Conservation (phyloP, 37 sponge, comb jelly and placozoan genomes). For the Theonella swinhoei region DNA sequence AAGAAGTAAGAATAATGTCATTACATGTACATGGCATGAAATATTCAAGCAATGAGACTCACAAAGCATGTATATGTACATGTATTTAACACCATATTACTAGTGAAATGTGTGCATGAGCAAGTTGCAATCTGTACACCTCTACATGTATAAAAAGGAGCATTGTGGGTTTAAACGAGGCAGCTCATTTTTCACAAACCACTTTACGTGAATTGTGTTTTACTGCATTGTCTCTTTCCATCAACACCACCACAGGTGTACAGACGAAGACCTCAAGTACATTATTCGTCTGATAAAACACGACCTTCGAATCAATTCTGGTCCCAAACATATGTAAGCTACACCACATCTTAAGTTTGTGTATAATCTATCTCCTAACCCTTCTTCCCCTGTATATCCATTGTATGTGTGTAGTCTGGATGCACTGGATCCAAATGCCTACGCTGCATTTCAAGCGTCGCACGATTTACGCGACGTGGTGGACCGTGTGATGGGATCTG, state of each 20-base stretch:
- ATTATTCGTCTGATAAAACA: slow-evolving; percentile 91
- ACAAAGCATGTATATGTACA: slow-evolving; percentile 16
- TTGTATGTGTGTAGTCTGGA: slow-evolving; percentile 60
- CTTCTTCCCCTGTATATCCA: too few relatives aligned
- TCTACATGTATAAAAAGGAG: neutral
- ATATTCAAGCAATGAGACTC: too few relatives aligned
- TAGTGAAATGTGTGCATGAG: neutral
- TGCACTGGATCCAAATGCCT: slow-evolving; percentile 91
- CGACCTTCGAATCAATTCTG: slow-evolving; percentile 91
- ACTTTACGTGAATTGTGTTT: too few relatives aligned
- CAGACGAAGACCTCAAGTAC: slow-evolving; percentile 79
- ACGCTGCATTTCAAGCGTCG: slow-evolving; percentile 94
- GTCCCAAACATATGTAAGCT: slow-evolving; percentile 89
- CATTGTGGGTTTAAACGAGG: neutral
- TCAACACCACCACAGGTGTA: slow-evolving; percentile 52
- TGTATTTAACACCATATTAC: neutral
- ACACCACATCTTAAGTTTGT: neutral
- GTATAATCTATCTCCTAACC: neutral
- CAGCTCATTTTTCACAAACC: too few relatives aligned
- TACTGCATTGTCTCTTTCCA: neutral
- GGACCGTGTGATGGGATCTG: slow-evolving; percentile 43
- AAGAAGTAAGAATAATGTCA: slow-evolving; percentile 45
- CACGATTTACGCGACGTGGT: slow-evolving; percentile 93
- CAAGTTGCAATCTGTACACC: neutral
- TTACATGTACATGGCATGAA: slow-evolving; percentile 3